Evolutionary conservation across 2,797 vertebrate genomes (phyloP).

Genomic region (Steatocranus sp.): DNA sequence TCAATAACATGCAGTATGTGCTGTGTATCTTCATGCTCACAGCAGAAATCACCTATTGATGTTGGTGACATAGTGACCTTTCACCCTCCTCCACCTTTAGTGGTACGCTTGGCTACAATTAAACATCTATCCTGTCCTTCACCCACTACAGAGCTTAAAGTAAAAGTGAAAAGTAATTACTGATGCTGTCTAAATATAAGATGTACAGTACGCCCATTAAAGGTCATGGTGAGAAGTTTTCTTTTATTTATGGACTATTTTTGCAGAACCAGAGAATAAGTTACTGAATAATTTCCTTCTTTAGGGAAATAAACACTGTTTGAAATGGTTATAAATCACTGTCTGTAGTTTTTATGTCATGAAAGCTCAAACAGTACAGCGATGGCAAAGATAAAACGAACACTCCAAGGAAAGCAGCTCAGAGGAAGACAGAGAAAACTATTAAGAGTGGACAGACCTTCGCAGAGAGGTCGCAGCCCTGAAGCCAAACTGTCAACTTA

Average conservation of each 20-base stretch:
- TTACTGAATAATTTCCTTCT: neutral
- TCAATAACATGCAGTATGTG: neutral
- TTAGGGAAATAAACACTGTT: neutral
- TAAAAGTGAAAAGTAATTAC: neutral
- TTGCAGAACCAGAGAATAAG: neutral
- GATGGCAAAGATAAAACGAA: neutral
- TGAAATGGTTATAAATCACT: neutral
- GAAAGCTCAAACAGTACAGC: neutral
- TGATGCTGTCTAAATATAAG: neutral
- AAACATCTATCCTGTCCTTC: neutral
- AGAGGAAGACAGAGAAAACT: neutral
- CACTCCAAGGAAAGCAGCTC: neutral
- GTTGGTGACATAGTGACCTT: slow-evolving; percentile 3
- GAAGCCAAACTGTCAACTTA: neutral
- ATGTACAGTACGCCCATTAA: neutral
- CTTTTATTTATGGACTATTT: neutral
- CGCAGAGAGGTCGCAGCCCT: neutral
- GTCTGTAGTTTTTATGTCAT: neutral
- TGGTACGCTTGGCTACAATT: neutral
- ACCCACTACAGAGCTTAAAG: neutral
- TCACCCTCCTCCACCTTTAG: neutral
- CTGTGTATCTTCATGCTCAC: neutral
- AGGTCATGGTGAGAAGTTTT: neutral
- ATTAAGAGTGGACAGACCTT: neutral
- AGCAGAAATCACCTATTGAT: neutral